Percentiles rank a stretch among this genome's conserved stretches.
Conservation (phyloP, 1,140 invertebrate genomes). For the Saccostrea echinata region DNA sequence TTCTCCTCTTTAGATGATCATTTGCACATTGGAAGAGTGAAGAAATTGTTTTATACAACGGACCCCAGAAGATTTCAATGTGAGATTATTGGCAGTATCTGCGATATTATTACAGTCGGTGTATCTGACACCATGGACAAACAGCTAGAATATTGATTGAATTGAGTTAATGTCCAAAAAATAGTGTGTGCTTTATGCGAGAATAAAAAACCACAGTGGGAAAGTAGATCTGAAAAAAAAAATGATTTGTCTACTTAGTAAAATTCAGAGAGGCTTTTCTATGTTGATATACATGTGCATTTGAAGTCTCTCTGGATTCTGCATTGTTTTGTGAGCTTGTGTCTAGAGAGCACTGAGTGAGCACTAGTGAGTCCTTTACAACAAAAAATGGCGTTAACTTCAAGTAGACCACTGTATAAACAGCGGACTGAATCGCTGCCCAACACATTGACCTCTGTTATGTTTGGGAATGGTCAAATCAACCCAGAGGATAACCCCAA, state of each 20-base stretch:
- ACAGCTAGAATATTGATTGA: conserved; percentile 1
- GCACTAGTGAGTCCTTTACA: background rate
- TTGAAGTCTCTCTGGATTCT: background rate
- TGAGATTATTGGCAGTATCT: conserved; percentile 11
- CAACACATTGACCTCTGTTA: conserved; percentile 62
- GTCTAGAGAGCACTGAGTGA: background rate
- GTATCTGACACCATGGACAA: background rate
- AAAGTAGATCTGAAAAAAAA: conserved; percentile 11
- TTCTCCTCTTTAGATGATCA: background rate
- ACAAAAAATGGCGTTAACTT: conserved; percentile 7
- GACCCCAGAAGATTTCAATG: conserved; percentile 24
- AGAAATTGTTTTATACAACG: background rate
- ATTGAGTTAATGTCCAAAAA: conserved; percentile 21
- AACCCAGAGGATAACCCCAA: conserved; percentile 72
- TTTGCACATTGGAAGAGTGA: conserved; percentile 1
- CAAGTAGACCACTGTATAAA: conserved; percentile 53
- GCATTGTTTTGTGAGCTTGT: background rate
- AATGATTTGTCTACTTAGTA: conserved; percentile 14
- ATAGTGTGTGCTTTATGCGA: background rate
- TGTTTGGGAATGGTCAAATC: conserved; percentile 73
- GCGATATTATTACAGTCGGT: conserved; percentile 18
- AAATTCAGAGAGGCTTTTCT: conserved; percentile 24
- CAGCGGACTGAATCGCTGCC: conserved; percentile 68
- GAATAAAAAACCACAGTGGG: background rate
- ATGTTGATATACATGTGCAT: conserved; percentile 7